These are phyloP conservation scores for Agrotis exclamationis DNA, from an alignment of 2,888 invertebrate species.

Conservation along the genomic window DNA sequence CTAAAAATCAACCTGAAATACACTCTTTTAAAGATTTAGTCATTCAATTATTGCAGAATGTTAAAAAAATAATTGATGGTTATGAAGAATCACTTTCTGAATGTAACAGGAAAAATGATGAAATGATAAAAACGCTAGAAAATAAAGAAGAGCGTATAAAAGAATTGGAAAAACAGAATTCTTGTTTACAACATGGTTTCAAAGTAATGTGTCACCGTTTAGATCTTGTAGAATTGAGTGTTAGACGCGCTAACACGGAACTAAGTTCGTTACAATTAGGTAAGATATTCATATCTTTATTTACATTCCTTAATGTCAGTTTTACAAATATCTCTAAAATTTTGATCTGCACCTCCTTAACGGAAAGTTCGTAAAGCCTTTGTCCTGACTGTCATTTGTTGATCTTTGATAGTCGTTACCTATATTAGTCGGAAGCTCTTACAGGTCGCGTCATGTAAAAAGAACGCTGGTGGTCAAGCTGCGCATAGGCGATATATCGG, in stretches of 20 bases:
- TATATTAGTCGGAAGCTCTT: too few relatives aligned
- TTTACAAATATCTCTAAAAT: too few relatives aligned
- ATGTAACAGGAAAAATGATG: background rate
- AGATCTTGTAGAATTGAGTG: background rate
- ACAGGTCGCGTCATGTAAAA: too few relatives aligned
- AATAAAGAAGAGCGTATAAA: background rate
- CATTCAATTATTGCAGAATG: background rate
- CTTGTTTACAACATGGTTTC: background rate
- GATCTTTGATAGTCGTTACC: too few relatives aligned
- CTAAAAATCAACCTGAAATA: background rate
- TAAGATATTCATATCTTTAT: too few relatives aligned
- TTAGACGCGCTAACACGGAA: background rate
- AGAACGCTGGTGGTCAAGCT: too few relatives aligned
- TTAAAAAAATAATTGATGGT: background rate
- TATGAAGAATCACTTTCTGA: background rate
- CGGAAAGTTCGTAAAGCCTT: too few relatives aligned
- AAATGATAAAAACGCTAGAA: background rate
- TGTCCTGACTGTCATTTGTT: too few relatives aligned
- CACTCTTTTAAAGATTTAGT: background rate
- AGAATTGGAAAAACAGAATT: conserved; percentile 4
- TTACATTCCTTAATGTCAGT: too few relatives aligned
- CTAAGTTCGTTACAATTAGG: conserved; percentile 4
- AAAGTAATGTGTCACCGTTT: background rate
- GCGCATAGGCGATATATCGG: too few relatives aligned
- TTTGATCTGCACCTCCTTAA: too few relatives aligned